Percentiles rank a stretch among this genome's conserved stretches.
Conservation (phyloP, 2,113 vertebrate genomes). For the Crotalus helleri region DNA sequence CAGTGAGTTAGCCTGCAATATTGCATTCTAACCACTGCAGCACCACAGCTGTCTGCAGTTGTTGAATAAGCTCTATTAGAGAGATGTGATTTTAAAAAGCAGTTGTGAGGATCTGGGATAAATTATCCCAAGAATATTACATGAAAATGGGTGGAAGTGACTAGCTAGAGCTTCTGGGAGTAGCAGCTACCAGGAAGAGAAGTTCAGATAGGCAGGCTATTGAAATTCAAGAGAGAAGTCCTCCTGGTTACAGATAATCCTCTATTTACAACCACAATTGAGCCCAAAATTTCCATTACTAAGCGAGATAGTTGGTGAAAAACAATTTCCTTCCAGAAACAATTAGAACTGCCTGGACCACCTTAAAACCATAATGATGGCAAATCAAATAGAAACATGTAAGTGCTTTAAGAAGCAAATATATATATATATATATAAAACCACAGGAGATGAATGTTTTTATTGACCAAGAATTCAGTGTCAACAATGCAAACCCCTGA, state of each 20-base stretch:
- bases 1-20: not conserved
- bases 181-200: not conserved
- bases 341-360: not conserved
- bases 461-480: not conserved
- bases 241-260: not conserved
- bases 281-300: not conserved
- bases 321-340: conserved; percentile 1
- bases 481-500: not conserved
- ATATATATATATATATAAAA: not conserved
- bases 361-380: not conserved
- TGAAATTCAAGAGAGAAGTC: not conserved
- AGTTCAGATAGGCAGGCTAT: not conserved
- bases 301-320: not conserved
- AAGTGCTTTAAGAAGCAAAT: not conserved
- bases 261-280: not conserved
- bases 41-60: not conserved
- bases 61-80: not conserved
- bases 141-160: not conserved
- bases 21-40: not conserved
- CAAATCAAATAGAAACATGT: not conserved
- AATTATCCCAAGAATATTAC: not conserved
- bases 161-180: not conserved
- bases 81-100: not conserved
- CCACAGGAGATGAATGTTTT: not conserved
- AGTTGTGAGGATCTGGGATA: not conserved